Evolutionary conservation across 53 echinoderm and acorn worm species (phyloP), one percentile per base, ranked within the genome.

Genomic region (Glandiceps talaboti): DNA sequence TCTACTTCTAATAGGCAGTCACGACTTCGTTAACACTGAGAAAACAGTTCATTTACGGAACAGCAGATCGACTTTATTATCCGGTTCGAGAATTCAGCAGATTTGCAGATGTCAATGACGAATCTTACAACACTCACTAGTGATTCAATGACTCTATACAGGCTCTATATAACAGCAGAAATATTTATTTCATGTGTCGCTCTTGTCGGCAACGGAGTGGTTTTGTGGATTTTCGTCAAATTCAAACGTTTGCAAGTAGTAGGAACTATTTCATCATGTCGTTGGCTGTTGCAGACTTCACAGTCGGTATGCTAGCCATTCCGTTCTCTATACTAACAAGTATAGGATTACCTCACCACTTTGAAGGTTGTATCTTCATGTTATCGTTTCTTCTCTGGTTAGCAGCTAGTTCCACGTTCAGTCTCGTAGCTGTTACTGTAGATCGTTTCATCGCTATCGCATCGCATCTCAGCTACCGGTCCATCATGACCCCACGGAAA

Each of bases 221-320:
- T 88, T 6, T 83, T 91, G 64, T 83, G 85, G 79, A 31, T 88
- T 73, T 86, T 88, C 86, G 76, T 77, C 26, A 80, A 78, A 29
- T 85, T 85, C 31, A 77, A 30, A 25, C 88, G 91, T 1, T 88
- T 91, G 26, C 91, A 91, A 28, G 86, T 86, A 10, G 84, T 91
- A 91, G 88, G 1, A 91, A 91, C 86, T 82, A 84, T 75, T 91
- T 91, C 85, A 91, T 91, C 45, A 84, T 89, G 32, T 91, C 92
- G 1, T 84, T 91, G 75, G 88, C 92, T 32, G 79, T 84, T 27
- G 92, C 92, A 29, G 92, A 91, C 73, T 81, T 91, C 73, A 76
- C 89, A 14, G 92, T 91, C 1, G 92, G 92, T 0, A 81, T 89
- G 1, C 78, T 91, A 28, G 92, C 88, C 26, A 88, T 91, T 1